Base-by-base conservation (phyloP, 2,797 vertebrate species). In the Sparidentex hasta region DNA sequence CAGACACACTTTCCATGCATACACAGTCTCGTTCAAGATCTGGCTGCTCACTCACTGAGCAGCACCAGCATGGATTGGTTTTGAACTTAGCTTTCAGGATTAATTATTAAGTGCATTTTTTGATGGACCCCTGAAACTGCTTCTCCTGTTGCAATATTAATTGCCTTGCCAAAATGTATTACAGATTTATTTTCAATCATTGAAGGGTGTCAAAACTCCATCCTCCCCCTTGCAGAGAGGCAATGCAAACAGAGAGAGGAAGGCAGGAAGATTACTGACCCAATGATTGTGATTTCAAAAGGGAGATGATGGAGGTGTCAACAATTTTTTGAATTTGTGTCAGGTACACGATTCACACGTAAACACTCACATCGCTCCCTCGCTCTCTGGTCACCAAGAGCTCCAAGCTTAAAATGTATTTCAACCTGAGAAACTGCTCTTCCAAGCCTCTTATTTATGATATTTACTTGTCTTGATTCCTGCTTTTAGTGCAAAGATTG, bases 101-200 rank as follows among this genome's bases (percentile, higher is more conserved):
- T 84, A 93, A 94, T 94, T 92, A 94, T 94, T 94, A 74, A 94
- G 69, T 82, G 77, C 66, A 88, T 90, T 93, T 92, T 93, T 87
- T 92, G 91, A 94, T 91, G 89, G 91, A 93, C 89, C 84, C 82
- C 88, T 92, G 89, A 89, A 92, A 93, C 88, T 50, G 83, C 87
- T 84, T 91, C 89, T 89, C 83, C 88, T 90, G 84, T 91, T 95
- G 89, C 85, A 95, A 95, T 94, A 94, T 94, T 94, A 92, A 95
- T 92, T 89, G 82, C 88, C 86, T 90, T 92, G 91, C 91, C 90
- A 93, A 92, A 90, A 90, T 90, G 80, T 91, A 91, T 93, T 90
- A 93, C 87, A 91, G 85, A 93, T 93, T 90, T 92, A 92, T 91
- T 91, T 93, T 92, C 87, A 88, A 82, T 91, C 84, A 87, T 85